Percentiles rank a stretch among this genome's conserved stretches.
Evolutionary conservation across 2,888 invertebrate species (phyloP).

Genomic region (Exephanes ischioxanthus): DNA sequence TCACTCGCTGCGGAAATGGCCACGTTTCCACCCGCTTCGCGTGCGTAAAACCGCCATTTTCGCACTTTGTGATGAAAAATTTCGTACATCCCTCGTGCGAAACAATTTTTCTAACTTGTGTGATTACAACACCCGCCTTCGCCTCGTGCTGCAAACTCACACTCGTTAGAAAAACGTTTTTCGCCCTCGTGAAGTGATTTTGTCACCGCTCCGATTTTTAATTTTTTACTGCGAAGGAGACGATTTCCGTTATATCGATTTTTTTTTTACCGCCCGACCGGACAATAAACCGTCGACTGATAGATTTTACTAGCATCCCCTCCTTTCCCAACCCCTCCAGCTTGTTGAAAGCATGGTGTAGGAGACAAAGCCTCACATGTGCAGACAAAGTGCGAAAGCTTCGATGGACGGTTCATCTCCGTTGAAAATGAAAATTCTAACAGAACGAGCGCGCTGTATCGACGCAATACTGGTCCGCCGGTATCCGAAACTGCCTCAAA

Average conservation of each 20-base stretch:
- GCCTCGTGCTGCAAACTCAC: too few relatives aligned
- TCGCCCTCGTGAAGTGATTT: not conserved
- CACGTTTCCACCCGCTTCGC: too few relatives aligned
- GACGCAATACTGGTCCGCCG: constrained; percentile 17
- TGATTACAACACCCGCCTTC: too few relatives aligned
- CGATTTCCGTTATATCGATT: not conserved
- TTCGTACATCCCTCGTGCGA: too few relatives aligned
- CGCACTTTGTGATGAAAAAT: too few relatives aligned
- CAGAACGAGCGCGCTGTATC: not conserved
- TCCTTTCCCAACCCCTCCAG: not conserved
- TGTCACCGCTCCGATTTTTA: not conserved
- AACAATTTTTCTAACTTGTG: too few relatives aligned
- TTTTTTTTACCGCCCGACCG: too few relatives aligned
- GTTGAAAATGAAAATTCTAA: constrained; percentile 47
- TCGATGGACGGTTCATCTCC: not conserved
- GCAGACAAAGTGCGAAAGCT: constrained; percentile 9
- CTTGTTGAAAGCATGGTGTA: not conserved
- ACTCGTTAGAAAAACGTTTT: too few relatives aligned
- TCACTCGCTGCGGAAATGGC: too few relatives aligned
- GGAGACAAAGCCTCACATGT: not conserved
- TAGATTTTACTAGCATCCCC: not conserved
- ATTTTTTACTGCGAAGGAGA: not conserved
- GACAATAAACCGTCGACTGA: not conserved
- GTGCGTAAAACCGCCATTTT: too few relatives aligned
- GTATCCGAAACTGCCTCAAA: constrained; percentile 66